These are phyloP conservation scores for Trachurus trachurus DNA, from an alignment of 2,797 vertebrate genomes.

Conservation along the genomic window DNA sequence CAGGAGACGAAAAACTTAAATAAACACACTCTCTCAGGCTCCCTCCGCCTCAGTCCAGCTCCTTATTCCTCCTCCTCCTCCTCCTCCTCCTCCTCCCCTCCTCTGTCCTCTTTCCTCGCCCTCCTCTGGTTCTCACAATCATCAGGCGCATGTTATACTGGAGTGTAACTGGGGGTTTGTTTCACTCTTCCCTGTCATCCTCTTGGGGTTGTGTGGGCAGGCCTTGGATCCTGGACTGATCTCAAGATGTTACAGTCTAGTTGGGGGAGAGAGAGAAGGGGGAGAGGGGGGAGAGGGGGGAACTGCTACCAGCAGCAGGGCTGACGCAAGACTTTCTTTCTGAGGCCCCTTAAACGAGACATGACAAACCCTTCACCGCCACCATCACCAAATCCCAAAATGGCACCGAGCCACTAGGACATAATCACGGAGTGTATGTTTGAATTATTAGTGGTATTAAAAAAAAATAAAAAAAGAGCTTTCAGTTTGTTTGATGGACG, in stretches of 20 bases:
- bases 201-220: slow-evolving; percentile 71
- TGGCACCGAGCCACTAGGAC: neutral
- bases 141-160: slow-evolving; percentile 58
- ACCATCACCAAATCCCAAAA: neutral
- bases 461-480: neutral
- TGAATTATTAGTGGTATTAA: neutral
- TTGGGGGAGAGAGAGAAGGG: slow-evolving; percentile 5
- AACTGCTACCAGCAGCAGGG: slow-evolving; percentile 29
- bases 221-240: slow-evolving; percentile 52
- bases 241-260: slow-evolving; percentile 59
- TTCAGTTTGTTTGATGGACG: neutral
- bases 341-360: neutral
- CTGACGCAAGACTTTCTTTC: slow-evolving; percentile 4
- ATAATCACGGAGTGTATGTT: neutral
- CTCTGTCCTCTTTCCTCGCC: slow-evolving; percentile 38
- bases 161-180: slow-evolving; percentile 57
- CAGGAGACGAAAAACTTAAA: slow-evolving; percentile 88
- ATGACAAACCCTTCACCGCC: slow-evolving; percentile 6
- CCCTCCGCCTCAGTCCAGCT: slow-evolving; percentile 41
- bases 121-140: slow-evolving; percentile 78
- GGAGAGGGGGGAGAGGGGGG: too few species aligned
- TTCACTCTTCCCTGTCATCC: slow-evolving; percentile 65
- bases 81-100: neutral
- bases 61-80: slow-evolving; percentile 1
- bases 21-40: slow-evolving; percentile 80